Percentiles rank a stretch among this genome's conserved stretches.
These are phyloP conservation scores for Cygnus olor DNA, from an alignment of 2,797 vertebrate species.

Conservation along the genomic window DNA sequence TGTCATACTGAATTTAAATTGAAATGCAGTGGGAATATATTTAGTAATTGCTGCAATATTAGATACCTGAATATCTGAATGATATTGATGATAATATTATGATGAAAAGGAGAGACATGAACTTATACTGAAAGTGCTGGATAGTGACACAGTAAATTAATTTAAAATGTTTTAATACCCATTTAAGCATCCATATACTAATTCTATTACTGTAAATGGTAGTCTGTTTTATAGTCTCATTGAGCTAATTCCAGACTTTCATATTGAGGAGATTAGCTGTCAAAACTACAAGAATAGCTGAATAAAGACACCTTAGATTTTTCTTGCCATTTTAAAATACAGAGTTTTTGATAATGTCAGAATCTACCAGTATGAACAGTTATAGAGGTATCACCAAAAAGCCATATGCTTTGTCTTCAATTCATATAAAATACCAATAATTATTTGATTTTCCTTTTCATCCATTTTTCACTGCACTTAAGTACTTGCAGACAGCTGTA, in stretches of 20 bases:
- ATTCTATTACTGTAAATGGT: background rate
- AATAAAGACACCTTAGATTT: background rate
- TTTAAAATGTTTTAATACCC: background rate
- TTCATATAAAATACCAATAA: background rate
- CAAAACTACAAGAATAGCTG: background rate
- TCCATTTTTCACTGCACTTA: background rate
- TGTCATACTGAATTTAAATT: background rate
- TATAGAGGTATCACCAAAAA: background rate
- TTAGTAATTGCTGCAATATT: background rate
- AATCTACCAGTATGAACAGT: background rate
- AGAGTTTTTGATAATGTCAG: background rate
- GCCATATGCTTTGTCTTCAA: background rate
- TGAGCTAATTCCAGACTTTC: background rate
- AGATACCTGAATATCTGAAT: background rate
- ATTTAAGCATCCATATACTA: background rate
- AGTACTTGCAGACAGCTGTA: slow-evolving; percentile 24
- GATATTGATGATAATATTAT: background rate
- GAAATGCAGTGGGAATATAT: background rate
- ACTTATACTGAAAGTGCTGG: background rate
- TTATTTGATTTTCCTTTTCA: slow-evolving; percentile 29
- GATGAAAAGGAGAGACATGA: background rate
- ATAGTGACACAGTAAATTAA: background rate
- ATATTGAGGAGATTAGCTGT: background rate
- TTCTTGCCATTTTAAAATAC: background rate
- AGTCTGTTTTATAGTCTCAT: background rate